Evolutionary conservation across 2,888 invertebrate genomes (phyloP).

Genomic region (Spialia ferax): DNA sequence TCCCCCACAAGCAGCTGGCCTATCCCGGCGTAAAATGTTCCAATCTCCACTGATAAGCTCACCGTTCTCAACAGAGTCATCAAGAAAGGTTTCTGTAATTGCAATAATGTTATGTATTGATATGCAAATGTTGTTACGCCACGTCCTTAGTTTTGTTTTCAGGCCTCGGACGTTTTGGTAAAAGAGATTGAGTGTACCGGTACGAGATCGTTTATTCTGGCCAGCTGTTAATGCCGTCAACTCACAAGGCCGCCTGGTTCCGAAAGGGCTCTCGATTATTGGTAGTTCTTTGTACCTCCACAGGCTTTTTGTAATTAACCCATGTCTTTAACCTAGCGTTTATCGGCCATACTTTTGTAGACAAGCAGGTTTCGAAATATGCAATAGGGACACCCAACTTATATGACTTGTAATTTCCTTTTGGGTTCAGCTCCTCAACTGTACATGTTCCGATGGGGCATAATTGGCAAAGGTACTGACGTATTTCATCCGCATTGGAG

Average conservation of each 20-base stretch:
- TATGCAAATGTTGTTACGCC: background rate
- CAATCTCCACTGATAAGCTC: conserved; percentile 2
- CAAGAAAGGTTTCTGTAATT: background rate
- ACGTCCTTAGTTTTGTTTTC: background rate
- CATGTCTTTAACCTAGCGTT: background rate
- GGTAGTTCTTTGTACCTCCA: background rate
- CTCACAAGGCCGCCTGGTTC: no score
- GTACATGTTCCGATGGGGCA: background rate
- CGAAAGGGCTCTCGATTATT: background rate
- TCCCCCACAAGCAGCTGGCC: background rate
- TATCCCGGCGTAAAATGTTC: background rate
- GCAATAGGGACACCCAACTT: background rate
- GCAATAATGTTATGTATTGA: background rate
- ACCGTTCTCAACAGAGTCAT: background rate
- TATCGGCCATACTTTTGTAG: background rate
- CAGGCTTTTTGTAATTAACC: background rate
- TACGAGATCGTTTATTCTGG: no score
- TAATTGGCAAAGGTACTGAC: background rate
- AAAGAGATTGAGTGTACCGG: no score
- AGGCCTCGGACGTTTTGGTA: background rate
- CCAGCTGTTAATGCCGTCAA: background rate
- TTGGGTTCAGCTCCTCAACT: background rate
- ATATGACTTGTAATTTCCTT: background rate
- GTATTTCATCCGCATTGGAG: background rate
- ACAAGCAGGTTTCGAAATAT: background rate